These are phyloP conservation scores for Papilio gigon DNA, from an alignment of 2,888 invertebrate species.

Conservation along the genomic window DNA sequence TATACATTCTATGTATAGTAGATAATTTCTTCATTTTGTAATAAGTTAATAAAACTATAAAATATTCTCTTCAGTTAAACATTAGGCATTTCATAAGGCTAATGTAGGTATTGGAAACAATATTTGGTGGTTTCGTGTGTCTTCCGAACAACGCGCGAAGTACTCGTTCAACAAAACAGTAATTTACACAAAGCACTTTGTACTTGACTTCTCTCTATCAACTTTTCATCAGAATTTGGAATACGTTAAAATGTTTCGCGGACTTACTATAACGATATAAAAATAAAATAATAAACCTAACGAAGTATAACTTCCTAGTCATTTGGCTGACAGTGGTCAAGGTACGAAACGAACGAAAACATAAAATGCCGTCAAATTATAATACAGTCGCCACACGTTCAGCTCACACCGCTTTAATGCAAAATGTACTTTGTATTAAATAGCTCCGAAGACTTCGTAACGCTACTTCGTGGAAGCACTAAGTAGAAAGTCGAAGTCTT, in stretches of 20 bases:
- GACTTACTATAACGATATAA: slow-evolving; percentile 35
- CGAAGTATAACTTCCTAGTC: slow-evolving; percentile 41
- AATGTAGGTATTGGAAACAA: slow-evolving; percentile 79
- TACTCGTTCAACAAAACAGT: slow-evolving; percentile 59
- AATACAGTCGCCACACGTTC: slow-evolving; percentile 43
- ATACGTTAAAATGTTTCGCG: slow-evolving; percentile 17
- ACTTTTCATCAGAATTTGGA: slow-evolving; percentile 47
- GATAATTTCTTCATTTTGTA: slow-evolving; percentile 79
- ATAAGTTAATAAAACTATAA: slow-evolving; percentile 83
- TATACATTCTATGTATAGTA: slow-evolving; percentile 81
- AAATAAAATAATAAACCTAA: slow-evolving; percentile 23
- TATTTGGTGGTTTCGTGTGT: slow-evolving; percentile 77
- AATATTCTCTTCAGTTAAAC: slow-evolving; percentile 80
- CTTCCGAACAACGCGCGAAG: slow-evolving; percentile 68
- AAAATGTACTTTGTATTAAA: slow-evolving; percentile 44
- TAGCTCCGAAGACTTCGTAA: not conserved
- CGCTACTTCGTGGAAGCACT: slow-evolving; percentile 38
- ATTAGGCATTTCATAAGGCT: slow-evolving; percentile 81
- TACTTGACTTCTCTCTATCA: slow-evolving; percentile 69
- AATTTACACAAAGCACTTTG: slow-evolving; percentile 78
- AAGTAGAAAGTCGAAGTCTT: slow-evolving; percentile 40
- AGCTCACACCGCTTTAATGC: slow-evolving; percentile 35
- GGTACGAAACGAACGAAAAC: slow-evolving; percentile 46
- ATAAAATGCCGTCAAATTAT: slow-evolving; percentile 48
- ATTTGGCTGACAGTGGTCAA: slow-evolving; percentile 47